Percentiles rank a stretch among this genome's conserved stretches.
phyloP scores from a whole-genome alignment of 2,888 invertebrate genomes.

The Caenorhabditis japonica region DNA sequence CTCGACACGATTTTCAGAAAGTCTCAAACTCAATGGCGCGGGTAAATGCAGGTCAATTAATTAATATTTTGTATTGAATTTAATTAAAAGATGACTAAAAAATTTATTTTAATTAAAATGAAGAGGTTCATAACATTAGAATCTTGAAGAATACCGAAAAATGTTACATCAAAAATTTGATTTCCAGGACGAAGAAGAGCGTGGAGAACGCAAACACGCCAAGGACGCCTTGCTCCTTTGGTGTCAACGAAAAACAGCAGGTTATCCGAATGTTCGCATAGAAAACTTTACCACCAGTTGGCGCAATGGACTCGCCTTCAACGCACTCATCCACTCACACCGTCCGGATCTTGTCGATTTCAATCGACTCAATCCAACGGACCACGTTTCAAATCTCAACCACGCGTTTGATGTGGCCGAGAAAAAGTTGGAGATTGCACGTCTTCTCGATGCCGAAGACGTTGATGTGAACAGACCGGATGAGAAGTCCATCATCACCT shows the following conservation, averaged over 20 bases:
- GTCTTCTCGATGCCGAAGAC: conserved; percentile 93
- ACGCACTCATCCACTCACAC: conserved; percentile 97
- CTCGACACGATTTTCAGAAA: too few species aligned
- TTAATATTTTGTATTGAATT: too few species aligned
- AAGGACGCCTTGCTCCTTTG: conserved; percentile 97
- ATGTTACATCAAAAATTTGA: background rate
- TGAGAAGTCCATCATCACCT: conserved; percentile 98
- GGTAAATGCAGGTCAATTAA: too few species aligned
- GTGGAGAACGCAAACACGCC: conserved; percentile 96
- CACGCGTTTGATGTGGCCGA: conserved; percentile 96
- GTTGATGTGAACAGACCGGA: conserved; percentile 85
- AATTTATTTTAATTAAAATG: too few species aligned
- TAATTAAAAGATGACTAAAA: too few species aligned
- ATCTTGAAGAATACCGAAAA: too few species aligned
- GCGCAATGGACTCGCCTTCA: conserved; percentile 96
- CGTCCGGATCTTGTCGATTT: conserved; percentile 88
- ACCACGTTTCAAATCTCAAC: conserved; percentile 94
- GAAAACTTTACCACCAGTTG: conserved; percentile 85
- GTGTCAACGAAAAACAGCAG: conserved; percentile 98
- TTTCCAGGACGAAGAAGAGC: conserved; percentile 90
- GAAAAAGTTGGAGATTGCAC: conserved; percentile 90
- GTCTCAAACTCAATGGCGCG: too few species aligned
- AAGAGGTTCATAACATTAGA: too few species aligned
- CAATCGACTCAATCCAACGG: conserved; percentile 84
- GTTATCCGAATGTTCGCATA: conserved; percentile 82